Evolutionary conservation across 2,797 vertebrate genomes (phyloP).

Genomic region (Euphonia xanthogaster): DNA sequence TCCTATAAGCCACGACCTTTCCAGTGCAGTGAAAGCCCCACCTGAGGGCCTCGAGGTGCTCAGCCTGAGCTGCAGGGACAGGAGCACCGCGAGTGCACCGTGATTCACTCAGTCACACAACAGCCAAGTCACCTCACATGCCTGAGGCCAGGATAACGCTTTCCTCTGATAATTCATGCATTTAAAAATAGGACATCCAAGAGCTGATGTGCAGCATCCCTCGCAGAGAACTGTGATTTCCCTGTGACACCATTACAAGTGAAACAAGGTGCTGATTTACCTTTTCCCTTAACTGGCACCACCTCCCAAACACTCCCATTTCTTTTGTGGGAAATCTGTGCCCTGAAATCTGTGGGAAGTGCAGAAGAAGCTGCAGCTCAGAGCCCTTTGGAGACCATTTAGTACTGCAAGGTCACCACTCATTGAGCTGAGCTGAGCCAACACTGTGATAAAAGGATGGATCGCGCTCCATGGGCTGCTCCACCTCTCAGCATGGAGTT

Average conservation of each 20-base stretch:
- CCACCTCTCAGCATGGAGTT: not conserved
- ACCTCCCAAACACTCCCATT: not conserved
- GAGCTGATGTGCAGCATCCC: not conserved
- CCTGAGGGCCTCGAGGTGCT: not conserved
- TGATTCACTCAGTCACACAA: not conserved
- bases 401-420: not conserved
- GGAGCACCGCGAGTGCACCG: not conserved
- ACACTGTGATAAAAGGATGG: accelerated
- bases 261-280: not conserved
- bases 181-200: not conserved
- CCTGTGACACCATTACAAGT: not conserved
- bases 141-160: not conserved
- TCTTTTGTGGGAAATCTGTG: not conserved
- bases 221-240: not conserved
- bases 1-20: not conserved
- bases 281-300: not conserved
- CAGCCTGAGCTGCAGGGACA: not conserved
- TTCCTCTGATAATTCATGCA: not conserved
- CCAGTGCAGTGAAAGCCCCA: not conserved
- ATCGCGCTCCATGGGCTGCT: not conserved
- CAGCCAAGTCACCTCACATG: not conserved
- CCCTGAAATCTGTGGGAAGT: accelerated
- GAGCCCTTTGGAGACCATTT: not conserved
- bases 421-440: not conserved
- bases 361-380: not conserved